Evolutionary conservation across 2,797 vertebrate genomes (phyloP), one percentile per base, ranked within the genome.

Genomic region (Catamblyrhynchus diadema): DNA sequence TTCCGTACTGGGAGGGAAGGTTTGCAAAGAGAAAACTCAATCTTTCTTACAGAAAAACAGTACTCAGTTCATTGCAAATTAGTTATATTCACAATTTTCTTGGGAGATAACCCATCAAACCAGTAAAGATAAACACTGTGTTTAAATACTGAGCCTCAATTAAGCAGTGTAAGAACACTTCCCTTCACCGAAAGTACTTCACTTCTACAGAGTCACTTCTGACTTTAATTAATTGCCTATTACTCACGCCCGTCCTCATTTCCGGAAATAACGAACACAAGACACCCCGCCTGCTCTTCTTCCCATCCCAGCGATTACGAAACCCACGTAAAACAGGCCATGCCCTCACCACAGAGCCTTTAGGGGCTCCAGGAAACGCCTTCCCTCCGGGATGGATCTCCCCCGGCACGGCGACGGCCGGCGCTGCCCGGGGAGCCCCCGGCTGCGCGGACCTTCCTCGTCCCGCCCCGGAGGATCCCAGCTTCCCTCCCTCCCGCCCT

Each of bases 221-320:
- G 30, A 35, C 66, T 78, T 72, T 24, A 79, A 72, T 70, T 60
- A 87, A 65, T 10, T 22, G 61, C 50, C 3, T 6, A 13, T 13
- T 21, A 48, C 60, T 73, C 60, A 48, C 1, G 15, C 39, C 8
- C 5, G 13, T 13, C 60, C 37, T 32, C 42, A 5, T 33, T 61
- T 35, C 61, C 37, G 59, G 62, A n/a, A 65, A 44, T 8, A 23
- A 28, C 4, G 37, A 48, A 23, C 8, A 48, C 33, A 25, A 23
- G 23, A 35, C 13, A 57, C 23, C 30, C 39, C 9, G n/a, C 73
- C 33, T 32, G 44, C 64, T 77, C 53, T 25, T 65, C 13, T 25
- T 30, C 19, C 37, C 10, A 39, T 0, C 30, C 50, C 69, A 44
- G 8, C 1, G 9, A 47, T 5, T 5, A 16, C 3, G 8, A 28